Evolutionary conservation across 2,797 vertebrate genomes (phyloP).

Genomic region (Galagoides demidoff): DNA sequence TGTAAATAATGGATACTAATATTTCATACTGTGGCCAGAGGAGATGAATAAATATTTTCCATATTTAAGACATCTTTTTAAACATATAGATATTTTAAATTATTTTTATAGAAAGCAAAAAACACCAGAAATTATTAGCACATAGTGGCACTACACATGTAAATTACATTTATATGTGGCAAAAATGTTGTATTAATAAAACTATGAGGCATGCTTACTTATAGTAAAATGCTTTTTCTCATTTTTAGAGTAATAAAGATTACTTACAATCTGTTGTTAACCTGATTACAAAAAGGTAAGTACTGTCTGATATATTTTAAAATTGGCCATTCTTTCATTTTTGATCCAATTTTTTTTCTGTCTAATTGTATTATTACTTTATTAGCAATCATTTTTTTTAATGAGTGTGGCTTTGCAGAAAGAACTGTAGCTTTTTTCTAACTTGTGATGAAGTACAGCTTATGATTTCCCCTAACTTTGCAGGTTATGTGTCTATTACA

Average conservation of each 20-base stretch:
- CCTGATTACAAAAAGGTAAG: constrained; percentile 90
- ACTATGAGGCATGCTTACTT: constrained; percentile 17
- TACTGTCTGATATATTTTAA: constrained; percentile 38
- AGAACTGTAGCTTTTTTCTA: background rate
- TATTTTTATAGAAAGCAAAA: constrained; percentile 19
- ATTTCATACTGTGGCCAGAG: background rate
- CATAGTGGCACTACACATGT: background rate
- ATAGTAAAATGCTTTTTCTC: constrained; percentile 62
- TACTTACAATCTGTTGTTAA: constrained; percentile 88
- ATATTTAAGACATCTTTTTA: background rate
- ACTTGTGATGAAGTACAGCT: background rate
- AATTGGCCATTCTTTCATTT: background rate
- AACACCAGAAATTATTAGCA: background rate
- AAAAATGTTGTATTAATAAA: constrained; percentile 26
- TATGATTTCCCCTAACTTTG: background rate
- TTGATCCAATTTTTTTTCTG: background rate
- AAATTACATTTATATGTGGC: background rate
- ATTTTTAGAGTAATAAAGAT: constrained; percentile 86
- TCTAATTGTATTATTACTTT: background rate
- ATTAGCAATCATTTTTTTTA: background rate
- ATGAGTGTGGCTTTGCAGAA: background rate
- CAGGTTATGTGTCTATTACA: background rate
- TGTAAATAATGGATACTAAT: background rate
- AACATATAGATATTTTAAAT: background rate
- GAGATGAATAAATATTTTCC: background rate